Evolutionary conservation across 64 coral and sea anemone genomes (phyloP).

Genomic region (Montipora capricornis): DNA sequence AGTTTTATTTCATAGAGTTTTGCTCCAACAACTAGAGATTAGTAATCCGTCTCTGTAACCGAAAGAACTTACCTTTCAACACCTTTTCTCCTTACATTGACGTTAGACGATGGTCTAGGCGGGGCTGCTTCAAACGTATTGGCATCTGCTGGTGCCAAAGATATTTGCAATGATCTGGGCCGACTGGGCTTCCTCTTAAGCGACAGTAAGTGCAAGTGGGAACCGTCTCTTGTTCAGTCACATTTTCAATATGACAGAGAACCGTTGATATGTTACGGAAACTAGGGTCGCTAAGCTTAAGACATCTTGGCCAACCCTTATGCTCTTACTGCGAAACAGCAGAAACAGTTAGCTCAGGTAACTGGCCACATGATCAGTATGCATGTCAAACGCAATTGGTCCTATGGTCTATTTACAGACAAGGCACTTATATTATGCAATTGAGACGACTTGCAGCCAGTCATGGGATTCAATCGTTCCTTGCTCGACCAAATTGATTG

Average conservation of each 20-base stretch:
- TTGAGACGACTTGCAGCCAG: background rate
- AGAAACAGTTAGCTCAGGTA: background rate
- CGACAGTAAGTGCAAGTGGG: background rate
- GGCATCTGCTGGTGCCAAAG: background rate
- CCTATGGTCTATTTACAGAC: constrained; percentile 23
- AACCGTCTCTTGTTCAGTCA: background rate
- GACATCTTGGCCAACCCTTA: constrained; percentile 1
- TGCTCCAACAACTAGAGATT: too few species aligned
- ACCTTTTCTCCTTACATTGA: too few species aligned
- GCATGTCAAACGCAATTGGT: constrained; percentile 53
- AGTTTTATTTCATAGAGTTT: too few species aligned
- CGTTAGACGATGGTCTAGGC: background rate
- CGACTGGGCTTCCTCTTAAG: background rate
- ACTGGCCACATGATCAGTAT: constrained; percentile 13
- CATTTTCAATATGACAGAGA: constrained; percentile 8
- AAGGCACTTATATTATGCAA: constrained; percentile 53
- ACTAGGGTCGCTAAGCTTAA: constrained; percentile 44
- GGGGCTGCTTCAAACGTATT: background rate
- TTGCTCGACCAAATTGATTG: constrained; percentile 16
- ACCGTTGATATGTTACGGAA: background rate
- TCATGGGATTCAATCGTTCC: constrained; percentile 15
- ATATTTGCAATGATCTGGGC: background rate
- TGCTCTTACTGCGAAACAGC: background rate
- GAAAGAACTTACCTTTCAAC: too few species aligned
- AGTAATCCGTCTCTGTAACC: too few species aligned